Conservation (phyloP, 2,888 invertebrate species). For the Cylindroiulus punctatus region DNA sequence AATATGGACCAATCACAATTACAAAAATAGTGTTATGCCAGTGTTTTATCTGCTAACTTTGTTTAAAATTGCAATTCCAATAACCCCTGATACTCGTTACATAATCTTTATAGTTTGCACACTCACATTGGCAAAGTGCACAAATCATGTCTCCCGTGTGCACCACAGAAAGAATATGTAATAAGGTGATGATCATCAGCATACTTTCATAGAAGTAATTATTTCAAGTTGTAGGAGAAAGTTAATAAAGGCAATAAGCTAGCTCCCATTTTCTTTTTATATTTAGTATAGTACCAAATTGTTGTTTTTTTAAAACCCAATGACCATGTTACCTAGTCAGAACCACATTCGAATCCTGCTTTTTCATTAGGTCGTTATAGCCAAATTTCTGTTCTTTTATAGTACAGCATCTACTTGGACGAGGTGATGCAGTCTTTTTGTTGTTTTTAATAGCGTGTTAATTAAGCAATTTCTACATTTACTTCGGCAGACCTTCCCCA, state of each 20-base stretch:
- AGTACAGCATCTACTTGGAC: neutral
- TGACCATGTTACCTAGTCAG: neutral
- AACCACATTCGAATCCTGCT: neutral
- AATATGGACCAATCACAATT: conserved; percentile 16
- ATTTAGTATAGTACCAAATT: neutral
- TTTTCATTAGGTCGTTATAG: neutral
- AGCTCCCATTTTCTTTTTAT: neutral
- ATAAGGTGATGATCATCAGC: neutral
- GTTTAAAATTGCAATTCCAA: neutral
- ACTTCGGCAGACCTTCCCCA: neutral
- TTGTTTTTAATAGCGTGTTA: neutral
- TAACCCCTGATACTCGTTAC: neutral
- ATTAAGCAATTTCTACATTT: neutral
- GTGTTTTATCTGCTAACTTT: neutral
- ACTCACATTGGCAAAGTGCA: neutral
- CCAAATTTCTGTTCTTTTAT: neutral
- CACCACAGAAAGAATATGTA: neutral
- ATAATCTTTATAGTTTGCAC: neutral
- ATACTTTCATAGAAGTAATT: neutral
- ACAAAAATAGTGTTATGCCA: neutral
- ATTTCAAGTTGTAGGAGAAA: neutral
- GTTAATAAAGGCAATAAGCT: neutral
- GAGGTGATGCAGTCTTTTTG: neutral
- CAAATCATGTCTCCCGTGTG: neutral
- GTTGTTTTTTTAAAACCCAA: neutral